Percentiles rank a stretch among this genome's conserved stretches.
Evolutionary conservation across 1,140 invertebrate species (phyloP).

Genomic region (Thaumatotibia leucotreta): DNA sequence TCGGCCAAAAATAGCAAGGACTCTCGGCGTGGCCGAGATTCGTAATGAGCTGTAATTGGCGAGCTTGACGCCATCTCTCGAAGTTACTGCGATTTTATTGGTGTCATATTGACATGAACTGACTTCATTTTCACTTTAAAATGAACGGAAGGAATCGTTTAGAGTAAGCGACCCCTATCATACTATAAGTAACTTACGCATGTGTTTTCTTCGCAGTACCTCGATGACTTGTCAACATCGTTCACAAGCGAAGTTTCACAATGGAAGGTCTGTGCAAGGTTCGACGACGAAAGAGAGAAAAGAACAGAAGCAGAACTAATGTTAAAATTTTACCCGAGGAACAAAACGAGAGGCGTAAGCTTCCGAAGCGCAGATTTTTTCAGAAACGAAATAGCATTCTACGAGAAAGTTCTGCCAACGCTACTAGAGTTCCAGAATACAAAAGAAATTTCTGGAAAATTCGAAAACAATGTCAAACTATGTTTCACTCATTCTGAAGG

Average conservation of each 20-base stretch:
- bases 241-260: slow-evolving; percentile 25
- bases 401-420: slow-evolving; percentile 71
- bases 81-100: too few species aligned
- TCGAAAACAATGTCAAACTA: slow-evolving; percentile 69
- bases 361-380: slow-evolving; percentile 79
- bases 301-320: slow-evolving; percentile 53
- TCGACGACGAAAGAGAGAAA: not conserved
- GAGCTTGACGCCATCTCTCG: too few species aligned
- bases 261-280: slow-evolving; percentile 29
- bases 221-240: not conserved
- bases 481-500: slow-evolving; percentile 74
- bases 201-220: not conserved
- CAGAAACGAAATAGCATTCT: slow-evolving; percentile 78
- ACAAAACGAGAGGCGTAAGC: slow-evolving; percentile 75
- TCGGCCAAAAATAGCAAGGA: too few species aligned
- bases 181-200: too few species aligned
- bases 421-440: slow-evolving; percentile 57
- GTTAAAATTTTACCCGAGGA: slow-evolving; percentile 77
- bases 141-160: too few species aligned
- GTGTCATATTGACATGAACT: too few species aligned
- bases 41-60: too few species aligned
- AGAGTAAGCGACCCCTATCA: too few species aligned
- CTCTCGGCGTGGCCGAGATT: too few species aligned
- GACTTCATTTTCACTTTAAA: too few species aligned
- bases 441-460: slow-evolving; percentile 43